Percentiles rank a stretch among this genome's conserved stretches.
These are phyloP conservation scores for Campaea margaritaria DNA, from an alignment of 2,888 invertebrate species.

Conservation along the genomic window DNA sequence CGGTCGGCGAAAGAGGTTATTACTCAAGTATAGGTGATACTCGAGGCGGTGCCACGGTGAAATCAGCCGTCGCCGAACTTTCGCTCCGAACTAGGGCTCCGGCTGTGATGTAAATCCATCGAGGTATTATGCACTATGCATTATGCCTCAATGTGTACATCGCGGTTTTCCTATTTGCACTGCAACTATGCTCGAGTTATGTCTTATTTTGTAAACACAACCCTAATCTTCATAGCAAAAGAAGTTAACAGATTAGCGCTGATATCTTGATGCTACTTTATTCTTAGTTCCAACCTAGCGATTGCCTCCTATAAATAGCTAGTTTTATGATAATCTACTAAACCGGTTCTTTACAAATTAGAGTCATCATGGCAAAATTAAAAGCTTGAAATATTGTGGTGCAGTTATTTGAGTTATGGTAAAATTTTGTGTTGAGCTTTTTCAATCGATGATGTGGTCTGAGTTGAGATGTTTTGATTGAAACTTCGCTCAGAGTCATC, in stretches of 20 bases:
- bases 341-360: background rate
- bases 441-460: no score
- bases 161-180: conserved; percentile 46
- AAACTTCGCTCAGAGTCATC: no score
- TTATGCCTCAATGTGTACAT: conserved; percentile 21
- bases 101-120: conserved; percentile 47
- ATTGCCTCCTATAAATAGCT: background rate
- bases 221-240: background rate
- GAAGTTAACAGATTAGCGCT: background rate
- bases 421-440: no score
- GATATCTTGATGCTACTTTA: background rate
- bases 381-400: no score
- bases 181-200: conserved; percentile 44
- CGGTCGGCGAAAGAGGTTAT: conserved; percentile 35
- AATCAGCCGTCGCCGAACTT: conserved; percentile 52
- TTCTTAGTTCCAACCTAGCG: background rate
- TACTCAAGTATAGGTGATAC: conserved; percentile 22
- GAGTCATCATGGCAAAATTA: no score
- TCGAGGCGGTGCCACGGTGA: conserved; percentile 43
- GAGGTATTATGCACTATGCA: no score
- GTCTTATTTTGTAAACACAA: conserved; percentile 39
- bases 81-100: conserved; percentile 46
- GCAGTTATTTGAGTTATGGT: no score
- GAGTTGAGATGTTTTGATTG: no score
- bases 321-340: background rate